Percentiles rank a stretch among this genome's conserved stretches.
Evolutionary conservation across 64 coral and sea anemone genomes (phyloP).

Genomic region (Montipora efflorescens): DNA sequence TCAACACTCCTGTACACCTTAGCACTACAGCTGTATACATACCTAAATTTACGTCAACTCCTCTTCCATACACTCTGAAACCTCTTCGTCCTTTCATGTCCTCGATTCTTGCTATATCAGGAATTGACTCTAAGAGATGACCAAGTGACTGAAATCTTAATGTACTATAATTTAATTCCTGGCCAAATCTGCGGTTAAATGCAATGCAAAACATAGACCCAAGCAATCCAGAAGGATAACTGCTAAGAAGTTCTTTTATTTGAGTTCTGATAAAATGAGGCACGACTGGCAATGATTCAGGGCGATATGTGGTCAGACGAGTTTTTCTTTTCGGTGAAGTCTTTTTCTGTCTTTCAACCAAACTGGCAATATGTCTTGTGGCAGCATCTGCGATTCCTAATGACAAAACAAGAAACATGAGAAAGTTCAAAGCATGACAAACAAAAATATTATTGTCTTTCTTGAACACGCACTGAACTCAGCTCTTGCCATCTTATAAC

Average conservation of each 20-base stretch:
- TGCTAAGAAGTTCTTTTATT: conserved; percentile 79
- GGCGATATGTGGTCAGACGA: conserved; percentile 49
- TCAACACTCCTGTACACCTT: too few species aligned
- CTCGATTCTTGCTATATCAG: conserved; percentile 90
- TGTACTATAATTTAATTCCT: conserved; percentile 67
- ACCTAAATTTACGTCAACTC: conserved; percentile 40
- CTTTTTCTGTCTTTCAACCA: conserved; percentile 87
- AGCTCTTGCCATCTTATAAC: too few species aligned
- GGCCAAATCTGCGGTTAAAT: conserved; percentile 77
- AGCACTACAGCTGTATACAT: neutral
- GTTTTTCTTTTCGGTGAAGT: conserved; percentile 77
- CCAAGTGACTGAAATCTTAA: conserved; percentile 79
- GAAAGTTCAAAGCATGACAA: neutral
- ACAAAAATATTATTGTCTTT: too few species aligned
- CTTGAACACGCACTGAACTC: too few species aligned
- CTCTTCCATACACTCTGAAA: conserved; percentile 71
- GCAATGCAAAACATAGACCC: conserved; percentile 72
- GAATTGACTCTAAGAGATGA: conserved; percentile 73
- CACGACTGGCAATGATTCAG: conserved; percentile 63
- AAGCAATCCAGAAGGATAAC: conserved; percentile 82
- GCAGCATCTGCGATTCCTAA: conserved; percentile 92
- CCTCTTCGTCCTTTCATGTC: conserved; percentile 67
- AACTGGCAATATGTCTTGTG: conserved; percentile 86
- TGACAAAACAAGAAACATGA: neutral
- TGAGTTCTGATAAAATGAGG: conserved; percentile 79